Conservation (phyloP, 2,113 vertebrate species). For the Origma solitaria region DNA sequence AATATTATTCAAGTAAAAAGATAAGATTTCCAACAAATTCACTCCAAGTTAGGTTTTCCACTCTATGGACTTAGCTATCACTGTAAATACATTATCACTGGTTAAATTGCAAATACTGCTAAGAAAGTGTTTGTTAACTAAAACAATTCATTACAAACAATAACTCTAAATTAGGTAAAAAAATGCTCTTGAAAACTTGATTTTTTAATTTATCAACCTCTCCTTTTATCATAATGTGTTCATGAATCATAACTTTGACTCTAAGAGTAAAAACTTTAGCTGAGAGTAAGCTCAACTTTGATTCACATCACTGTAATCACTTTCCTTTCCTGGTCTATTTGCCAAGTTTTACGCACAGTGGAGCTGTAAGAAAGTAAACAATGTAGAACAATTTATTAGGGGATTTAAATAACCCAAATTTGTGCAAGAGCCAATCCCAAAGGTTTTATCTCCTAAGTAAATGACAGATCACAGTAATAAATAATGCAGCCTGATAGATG, state of each 20-base stretch:
- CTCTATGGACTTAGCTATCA: neutral
- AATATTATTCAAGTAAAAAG: neutral
- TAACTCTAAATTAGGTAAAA: neutral
- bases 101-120: neutral
- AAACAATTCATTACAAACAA: neutral
- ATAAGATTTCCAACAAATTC: neutral
- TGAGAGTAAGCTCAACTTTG: neutral
- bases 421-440: neutral
- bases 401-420: neutral
- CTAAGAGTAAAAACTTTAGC: neutral
- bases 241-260: neutral
- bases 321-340: neutral
- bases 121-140: neutral
- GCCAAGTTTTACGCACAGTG: neutral
- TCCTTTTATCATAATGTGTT: neutral
- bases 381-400: neutral
- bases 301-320: neutral
- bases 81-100: neutral
- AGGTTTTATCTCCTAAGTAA: neutral
- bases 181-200: neutral
- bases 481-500: neutral
- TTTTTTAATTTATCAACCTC: neutral
- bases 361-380: neutral
- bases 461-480: constrained; percentile 15
- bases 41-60: neutral